Percentiles rank a stretch among this genome's conserved stretches.
phyloP scores from a whole-genome alignment of 1,140 invertebrate genomes.

The Parapsyche elsis region DNA sequence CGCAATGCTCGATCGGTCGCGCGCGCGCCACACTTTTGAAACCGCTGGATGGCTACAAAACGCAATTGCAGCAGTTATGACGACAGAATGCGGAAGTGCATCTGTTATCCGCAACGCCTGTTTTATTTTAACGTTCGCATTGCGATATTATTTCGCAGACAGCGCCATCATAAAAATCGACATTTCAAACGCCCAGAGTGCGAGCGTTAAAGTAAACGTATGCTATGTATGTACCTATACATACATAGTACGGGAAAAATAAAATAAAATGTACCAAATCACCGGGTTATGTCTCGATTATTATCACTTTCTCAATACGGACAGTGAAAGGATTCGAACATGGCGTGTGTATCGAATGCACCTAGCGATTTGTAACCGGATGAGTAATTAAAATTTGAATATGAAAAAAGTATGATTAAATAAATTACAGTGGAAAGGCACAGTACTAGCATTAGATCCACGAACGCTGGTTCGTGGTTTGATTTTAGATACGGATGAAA shows the following conservation, averaged over 20 bases:
- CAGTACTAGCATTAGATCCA: background rate
- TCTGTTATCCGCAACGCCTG: background rate
- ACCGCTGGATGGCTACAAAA: background rate
- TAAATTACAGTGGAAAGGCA: background rate
- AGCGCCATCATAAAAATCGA: no score
- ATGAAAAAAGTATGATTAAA: background rate
- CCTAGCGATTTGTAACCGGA: no score
- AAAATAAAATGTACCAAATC: no score
- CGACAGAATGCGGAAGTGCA: conserved; percentile 23
- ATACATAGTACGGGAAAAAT: no score
- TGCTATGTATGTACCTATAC: no score
- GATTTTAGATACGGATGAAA: no score
- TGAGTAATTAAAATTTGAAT: no score
- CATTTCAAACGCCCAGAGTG: no score
- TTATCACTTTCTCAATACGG: background rate
- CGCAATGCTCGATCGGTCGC: no score
- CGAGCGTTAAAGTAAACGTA: no score
- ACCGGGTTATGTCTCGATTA: background rate
- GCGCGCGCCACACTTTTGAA: background rate
- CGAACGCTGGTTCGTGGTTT: no score
- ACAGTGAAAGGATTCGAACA: background rate
- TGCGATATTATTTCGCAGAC: background rate
- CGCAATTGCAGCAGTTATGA: conserved; percentile 27
- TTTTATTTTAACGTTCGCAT: conserved; percentile 2
- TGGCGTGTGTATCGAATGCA: background rate